phyloP scores from a whole-genome alignment of 2,888 invertebrate genomes.

The Monoplex corrugatus region DNA sequence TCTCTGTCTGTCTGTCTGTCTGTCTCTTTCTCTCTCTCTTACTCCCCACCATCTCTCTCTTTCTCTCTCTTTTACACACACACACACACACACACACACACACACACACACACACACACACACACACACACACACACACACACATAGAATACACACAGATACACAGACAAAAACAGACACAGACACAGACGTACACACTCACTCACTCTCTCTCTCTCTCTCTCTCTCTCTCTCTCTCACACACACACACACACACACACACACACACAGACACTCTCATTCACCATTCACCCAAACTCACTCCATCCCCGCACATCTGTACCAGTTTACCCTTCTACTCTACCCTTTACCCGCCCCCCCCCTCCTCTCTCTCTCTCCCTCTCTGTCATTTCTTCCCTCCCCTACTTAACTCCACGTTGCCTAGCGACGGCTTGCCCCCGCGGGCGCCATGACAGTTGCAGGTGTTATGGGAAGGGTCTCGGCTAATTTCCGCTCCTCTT shows the following conservation, averaged over 20 bases:
- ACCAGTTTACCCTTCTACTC: not conserved
- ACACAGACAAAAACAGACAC: not conserved
- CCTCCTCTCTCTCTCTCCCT: not conserved
- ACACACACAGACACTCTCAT: not conserved
- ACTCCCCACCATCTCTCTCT: constrained; percentile 15
- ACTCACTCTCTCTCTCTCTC: not conserved
- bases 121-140: not conserved
- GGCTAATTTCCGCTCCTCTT: constrained; percentile 44
- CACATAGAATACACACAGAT: not conserved
- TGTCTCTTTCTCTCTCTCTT: constrained; percentile 17
- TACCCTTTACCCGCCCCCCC: not conserved
- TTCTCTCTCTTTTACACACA: constrained; percentile 6
- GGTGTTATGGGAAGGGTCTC: constrained; percentile 39
- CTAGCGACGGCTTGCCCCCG: constrained; percentile 29
- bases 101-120: not conserved
- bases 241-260: not conserved
- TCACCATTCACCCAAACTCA: not conserved
- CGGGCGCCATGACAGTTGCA: constrained; percentile 43
- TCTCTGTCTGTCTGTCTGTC: not conserved
- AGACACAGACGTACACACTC: not conserved
- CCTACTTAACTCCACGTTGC: constrained; percentile 32
- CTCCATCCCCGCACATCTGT: not conserved
- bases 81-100: not conserved
- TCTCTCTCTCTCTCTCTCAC: too few relatives aligned
- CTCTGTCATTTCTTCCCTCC: not conserved